Base-by-base conservation (phyloP, 2,888 invertebrate genomes). In the Machimus atricapillus region DNA sequence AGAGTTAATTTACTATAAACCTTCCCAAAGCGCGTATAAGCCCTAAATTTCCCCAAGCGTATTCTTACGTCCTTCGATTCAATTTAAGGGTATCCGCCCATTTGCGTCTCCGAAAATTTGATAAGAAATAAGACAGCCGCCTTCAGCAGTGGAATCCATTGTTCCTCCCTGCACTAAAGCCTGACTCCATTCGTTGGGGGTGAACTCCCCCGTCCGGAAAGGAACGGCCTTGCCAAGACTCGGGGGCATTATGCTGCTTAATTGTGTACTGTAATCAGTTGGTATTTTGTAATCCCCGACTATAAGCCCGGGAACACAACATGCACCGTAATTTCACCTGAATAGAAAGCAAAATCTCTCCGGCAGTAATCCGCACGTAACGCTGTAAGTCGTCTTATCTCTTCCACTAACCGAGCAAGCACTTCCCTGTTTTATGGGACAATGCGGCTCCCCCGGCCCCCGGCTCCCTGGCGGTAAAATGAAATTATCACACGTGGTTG, bases 401-500 rank as follows among this genome's bases (percentile, higher is more conserved):
- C 85, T 85, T 85, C 85, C 74, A 85, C 85, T 85, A 85, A 73
- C 74, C 85, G 31, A 85, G 82, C 85, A 52, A 85, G 74, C 74
- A 85, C 46, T 85, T 85, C 27, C 46, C 73, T 74, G 27, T 73
- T 85, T 85, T 85, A 74, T 74, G 73, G 85, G 74, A n/a, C 85
- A 74, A 74, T 74, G 74, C 43, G 43, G 56, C 37, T 83, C 43
- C 37, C 46, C 16, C 43, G 19, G 19, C n/a, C 16, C 73, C 23
- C 27, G n/a, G 9, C 74, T 27, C 31, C 85, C 46, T 19, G 74
- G n/a, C 6, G 85, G 37, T 43, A 27, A 74, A 74, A 74, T 85
- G 85, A 74, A 85, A 85, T 85, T 85, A 85, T 85, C 85, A 85
- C 85, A 85, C 85, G 85, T 85, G 85, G 85, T 74, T 85, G 85